These are phyloP conservation scores for Ictalurus furcatus DNA, from an alignment of 2,113 vertebrate species.

Conservation along the genomic window DNA sequence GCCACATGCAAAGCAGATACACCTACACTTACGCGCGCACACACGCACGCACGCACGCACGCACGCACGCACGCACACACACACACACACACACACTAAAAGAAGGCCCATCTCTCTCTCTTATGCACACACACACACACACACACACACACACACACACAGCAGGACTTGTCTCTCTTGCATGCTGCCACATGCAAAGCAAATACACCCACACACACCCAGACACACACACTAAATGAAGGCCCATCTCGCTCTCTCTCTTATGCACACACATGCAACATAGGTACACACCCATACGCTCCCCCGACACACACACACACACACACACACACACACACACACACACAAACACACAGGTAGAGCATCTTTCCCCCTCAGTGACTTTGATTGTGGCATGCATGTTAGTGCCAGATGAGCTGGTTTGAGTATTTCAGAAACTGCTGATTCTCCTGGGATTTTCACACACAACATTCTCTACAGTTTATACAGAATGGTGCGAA, in stretches of 20 bases:
- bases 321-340: background rate
- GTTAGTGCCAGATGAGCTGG: too few species aligned
- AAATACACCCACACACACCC: background rate
- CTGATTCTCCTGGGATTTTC: too few species aligned
- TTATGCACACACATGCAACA: background rate
- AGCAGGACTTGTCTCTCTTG: too few species aligned
- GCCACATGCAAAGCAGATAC: too few species aligned
- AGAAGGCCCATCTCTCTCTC: too few species aligned
- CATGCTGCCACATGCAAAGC: background rate
- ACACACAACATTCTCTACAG: background rate
- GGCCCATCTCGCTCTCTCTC: background rate
- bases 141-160: conserved; percentile 17
- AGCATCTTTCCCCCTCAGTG: background rate
- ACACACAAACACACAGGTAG: background rate
- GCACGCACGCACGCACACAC: too few species aligned
- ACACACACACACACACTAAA: too few species aligned
- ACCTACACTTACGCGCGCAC: too few species aligned
- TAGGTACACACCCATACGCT: background rate
- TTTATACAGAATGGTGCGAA: background rate
- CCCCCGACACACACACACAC: background rate
- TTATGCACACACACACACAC: conserved; percentile 19
- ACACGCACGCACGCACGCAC: too few species aligned
- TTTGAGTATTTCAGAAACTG: too few species aligned
- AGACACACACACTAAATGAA: background rate
- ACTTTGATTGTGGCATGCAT: too few species aligned